Percentiles rank a stretch among this genome's conserved stretches.
These are phyloP conservation scores for Liparis tanakae DNA, from an alignment of 2,797 vertebrate genomes.

Conservation along the genomic window DNA sequence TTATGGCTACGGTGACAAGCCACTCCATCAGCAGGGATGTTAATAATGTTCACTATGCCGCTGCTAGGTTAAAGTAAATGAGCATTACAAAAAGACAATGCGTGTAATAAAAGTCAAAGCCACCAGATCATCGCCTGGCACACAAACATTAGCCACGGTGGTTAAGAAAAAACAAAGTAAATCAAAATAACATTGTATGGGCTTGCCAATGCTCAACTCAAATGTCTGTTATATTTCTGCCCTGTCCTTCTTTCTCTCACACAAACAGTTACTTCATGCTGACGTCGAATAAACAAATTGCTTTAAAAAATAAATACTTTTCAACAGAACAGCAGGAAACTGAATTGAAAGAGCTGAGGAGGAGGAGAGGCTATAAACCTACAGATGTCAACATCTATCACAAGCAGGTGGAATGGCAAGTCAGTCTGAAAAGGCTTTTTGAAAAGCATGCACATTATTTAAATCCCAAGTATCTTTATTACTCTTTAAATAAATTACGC, in stretches of 20 bases:
- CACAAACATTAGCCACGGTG: conserved; percentile 35
- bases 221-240: conserved; percentile 1
- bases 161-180: conserved; percentile 23
- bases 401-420: conserved; percentile 46
- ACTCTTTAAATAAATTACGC: conserved; percentile 45
- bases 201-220: conserved; percentile 8
- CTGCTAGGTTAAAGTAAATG: conserved; percentile 72
- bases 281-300: conserved; percentile 53
- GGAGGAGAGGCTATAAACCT: conserved; percentile 1
- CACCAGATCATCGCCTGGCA: conserved; percentile 33
- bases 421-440: conserved; percentile 20
- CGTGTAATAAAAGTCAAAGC: conserved; percentile 67
- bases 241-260: conserved; percentile 11
- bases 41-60: conserved; percentile 78
- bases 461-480: conserved; percentile 41
- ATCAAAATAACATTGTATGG: conserved; percentile 16
- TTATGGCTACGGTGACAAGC: conserved; percentile 80
- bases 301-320: conserved; percentile 29
- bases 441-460: conserved; percentile 26
- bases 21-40: conserved; percentile 76
- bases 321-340: conserved; percentile 33
- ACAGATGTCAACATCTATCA: conserved; percentile 44
- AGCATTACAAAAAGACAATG: conserved; percentile 69
- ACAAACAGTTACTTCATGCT: conserved; percentile 8
- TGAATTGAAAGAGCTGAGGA: conserved; percentile 25